Conservation (phyloP, 2,888 invertebrate genomes). For the Aquatica leii region DNA sequence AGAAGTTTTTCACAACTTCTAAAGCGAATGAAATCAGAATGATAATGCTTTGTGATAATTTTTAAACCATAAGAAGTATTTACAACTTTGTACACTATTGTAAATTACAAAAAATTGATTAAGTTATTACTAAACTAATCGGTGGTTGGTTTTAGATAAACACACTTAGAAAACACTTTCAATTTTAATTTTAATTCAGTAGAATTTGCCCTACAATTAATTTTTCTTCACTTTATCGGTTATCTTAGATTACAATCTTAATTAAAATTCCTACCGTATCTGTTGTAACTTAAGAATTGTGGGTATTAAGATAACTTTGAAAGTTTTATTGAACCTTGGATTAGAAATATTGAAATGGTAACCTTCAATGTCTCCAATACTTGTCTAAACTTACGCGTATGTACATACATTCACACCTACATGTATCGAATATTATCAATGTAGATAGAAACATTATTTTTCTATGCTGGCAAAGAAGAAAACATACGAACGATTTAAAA, state of each 20-base stretch:
- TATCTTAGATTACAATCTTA: slow-evolving; percentile 11
- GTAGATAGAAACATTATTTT: neutral
- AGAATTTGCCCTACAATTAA: slow-evolving; percentile 3
- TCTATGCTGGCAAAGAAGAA: neutral
- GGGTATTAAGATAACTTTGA: slow-evolving; percentile 8
- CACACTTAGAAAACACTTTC: too few species aligned
- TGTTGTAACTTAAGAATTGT: slow-evolving; percentile 11
- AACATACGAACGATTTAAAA: slow-evolving; percentile 1
- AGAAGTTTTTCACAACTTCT: too few species aligned
- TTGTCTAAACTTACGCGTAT: neutral
- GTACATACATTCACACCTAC: slow-evolving; percentile 9
- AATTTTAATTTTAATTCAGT: too few species aligned
- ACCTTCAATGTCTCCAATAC: slow-evolving; percentile 9
- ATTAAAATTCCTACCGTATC: slow-evolving; percentile 11
- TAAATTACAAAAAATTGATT: too few species aligned
- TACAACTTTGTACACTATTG: too few species aligned
- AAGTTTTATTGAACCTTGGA: slow-evolving; percentile 13
- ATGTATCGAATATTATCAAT: neutral
- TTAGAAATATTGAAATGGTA: slow-evolving; percentile 8
- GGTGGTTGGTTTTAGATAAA: too few species aligned
- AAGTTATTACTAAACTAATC: too few species aligned
- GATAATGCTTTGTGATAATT: too few species aligned
- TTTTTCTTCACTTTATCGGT: slow-evolving; percentile 7
- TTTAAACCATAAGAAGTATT: too few species aligned
- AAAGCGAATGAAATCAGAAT: too few species aligned